Conservation (phyloP, 2,113 vertebrate species). For the Pholis gunnellus region DNA sequence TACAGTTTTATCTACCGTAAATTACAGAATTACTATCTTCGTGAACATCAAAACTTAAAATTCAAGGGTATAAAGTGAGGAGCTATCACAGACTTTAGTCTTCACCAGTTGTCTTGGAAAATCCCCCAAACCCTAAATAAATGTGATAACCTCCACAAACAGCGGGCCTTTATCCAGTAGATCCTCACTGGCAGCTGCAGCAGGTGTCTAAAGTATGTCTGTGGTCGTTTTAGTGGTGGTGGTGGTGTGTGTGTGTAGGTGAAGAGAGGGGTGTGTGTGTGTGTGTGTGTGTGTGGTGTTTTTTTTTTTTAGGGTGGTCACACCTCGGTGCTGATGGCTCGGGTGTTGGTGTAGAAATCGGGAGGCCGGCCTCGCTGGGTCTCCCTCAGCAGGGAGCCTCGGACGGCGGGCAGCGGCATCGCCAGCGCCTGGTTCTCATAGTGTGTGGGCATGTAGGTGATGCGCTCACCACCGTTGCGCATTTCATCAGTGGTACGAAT, state of each 20-base stretch:
- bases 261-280: not conserved
- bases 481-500: constrained; percentile 90
- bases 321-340: constrained; percentile 95
- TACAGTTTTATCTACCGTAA: constrained; percentile 25
- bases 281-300: too few relatives aligned
- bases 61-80: constrained; percentile 14
- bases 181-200: constrained; percentile 26
- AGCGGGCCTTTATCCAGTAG: not conserved
- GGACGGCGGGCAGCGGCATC: constrained; percentile 85
- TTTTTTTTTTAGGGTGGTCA: constrained; percentile 69
- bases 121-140: constrained; percentile 3
- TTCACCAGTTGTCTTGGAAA: not conserved
- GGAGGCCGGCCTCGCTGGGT: constrained; percentile 60
- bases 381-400: constrained; percentile 87
- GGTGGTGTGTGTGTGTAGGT: constrained; percentile 36
- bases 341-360: constrained; percentile 89
- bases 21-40: constrained; percentile 22
- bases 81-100: not conserved
- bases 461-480: constrained; percentile 91
- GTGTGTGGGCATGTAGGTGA: constrained; percentile 87
- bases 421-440: constrained; percentile 89
- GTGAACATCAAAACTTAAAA: constrained; percentile 24
- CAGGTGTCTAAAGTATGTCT: constrained; percentile 4
- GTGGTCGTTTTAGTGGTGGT: constrained; percentile 43
- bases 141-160: constrained; percentile 36